These are phyloP conservation scores for Linhomoeus sp. DNA, from an alignment of 2,888 invertebrate species.

Conservation along the genomic window DNA sequence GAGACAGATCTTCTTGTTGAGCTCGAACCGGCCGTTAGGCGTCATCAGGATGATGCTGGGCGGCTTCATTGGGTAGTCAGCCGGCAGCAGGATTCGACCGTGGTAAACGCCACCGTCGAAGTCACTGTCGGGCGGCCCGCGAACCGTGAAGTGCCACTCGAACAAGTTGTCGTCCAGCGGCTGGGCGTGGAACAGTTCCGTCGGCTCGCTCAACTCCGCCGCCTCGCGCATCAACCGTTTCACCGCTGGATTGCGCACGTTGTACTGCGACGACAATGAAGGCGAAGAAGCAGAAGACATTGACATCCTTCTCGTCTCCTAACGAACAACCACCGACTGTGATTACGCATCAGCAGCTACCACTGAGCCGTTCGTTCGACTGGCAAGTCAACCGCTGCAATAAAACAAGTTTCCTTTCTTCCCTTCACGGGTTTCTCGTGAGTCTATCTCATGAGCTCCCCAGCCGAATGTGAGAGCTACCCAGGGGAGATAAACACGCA, in stretches of 20 bases:
- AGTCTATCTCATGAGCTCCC: too few relatives aligned
- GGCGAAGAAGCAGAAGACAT: too few relatives aligned
- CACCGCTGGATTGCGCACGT: slow-evolving; percentile 43
- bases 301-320: too few relatives aligned
- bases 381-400: too few relatives aligned
- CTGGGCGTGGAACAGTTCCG: slow-evolving; percentile 67
- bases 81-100: slow-evolving; percentile 67
- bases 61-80: slow-evolving; percentile 91
- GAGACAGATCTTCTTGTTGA: slow-evolving; percentile 77
- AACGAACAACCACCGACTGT: too few relatives aligned
- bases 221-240: slow-evolving; percentile 83
- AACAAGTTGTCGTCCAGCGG: slow-evolving; percentile 84
- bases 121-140: slow-evolving; percentile 66
- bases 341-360: too few relatives aligned
- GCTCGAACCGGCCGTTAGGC: slow-evolving; percentile 79
- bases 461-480: too few relatives aligned
- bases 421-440: too few relatives aligned
- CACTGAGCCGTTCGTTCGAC: too few relatives aligned
- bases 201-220: slow-evolving; percentile 56
- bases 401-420: too few relatives aligned
- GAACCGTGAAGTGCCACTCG: slow-evolving; percentile 90
- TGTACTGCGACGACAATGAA: too few relatives aligned
- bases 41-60: slow-evolving; percentile 79
- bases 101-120: slow-evolving; percentile 76
- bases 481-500: too few relatives aligned